Evolutionary conservation across 2,113 vertebrate species (phyloP).

Genomic region (Gadus macrocephalus): DNA sequence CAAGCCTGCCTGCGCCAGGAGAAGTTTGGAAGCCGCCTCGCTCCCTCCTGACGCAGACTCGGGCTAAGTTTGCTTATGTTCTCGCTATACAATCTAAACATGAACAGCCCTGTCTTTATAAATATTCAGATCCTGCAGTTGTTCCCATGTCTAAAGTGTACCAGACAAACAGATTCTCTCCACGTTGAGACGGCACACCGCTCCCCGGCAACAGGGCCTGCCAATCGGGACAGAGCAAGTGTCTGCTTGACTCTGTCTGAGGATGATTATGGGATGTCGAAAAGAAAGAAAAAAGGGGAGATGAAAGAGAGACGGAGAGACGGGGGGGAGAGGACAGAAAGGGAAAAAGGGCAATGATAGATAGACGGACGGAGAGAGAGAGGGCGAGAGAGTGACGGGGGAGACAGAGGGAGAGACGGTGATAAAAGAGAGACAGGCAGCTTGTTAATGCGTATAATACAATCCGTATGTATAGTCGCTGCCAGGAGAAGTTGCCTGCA

Average conservation of each 20-base stretch:
- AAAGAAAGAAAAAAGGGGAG: neutral
- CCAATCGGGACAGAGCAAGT: conserved; percentile 65
- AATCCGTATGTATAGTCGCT: conserved; percentile 55
- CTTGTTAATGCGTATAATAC: conserved; percentile 63
- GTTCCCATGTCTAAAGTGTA: conserved; percentile 73
- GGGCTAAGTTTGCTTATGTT: conserved; percentile 7
- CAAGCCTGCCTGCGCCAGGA: neutral
- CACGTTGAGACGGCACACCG: conserved; percentile 68
- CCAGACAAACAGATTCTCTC: conserved; percentile 72
- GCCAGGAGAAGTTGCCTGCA: conserved; percentile 63
- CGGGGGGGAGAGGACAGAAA: no score
- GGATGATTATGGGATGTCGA: conserved; percentile 68
- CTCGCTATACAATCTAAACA: conserved; percentile 61
- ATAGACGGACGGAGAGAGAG: no score
- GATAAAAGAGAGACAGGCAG: conserved; percentile 34
- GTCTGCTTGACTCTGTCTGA: conserved; percentile 68
- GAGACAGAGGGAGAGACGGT: conserved; percentile 13
- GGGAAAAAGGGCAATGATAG: no score
- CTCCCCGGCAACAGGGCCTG: conserved; percentile 75
- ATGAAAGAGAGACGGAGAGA: neutral
- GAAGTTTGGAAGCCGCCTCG: conserved; percentile 16
- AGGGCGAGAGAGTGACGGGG: conserved; percentile 42
- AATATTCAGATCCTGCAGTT: conserved; percentile 80
- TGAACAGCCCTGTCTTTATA: conserved; percentile 67
- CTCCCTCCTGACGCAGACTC: conserved; percentile 30